These are phyloP conservation scores for Homarus americanus DNA, from an alignment of 1,140 invertebrate genomes.

Conservation along the genomic window DNA sequence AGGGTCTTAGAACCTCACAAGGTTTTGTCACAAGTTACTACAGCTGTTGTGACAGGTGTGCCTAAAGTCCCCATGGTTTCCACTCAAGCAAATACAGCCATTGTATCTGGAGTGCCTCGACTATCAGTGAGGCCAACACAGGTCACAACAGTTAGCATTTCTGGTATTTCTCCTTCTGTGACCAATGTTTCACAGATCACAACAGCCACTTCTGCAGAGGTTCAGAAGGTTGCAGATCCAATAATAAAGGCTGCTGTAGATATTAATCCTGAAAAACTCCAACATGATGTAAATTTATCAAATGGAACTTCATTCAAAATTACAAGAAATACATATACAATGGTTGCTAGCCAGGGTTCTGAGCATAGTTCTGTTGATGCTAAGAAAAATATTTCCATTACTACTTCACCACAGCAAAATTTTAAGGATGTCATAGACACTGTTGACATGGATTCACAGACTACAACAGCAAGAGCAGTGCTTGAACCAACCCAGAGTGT, in stretches of 20 bases:
- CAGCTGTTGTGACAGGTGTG: constrained; percentile 49
- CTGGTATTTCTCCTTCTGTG: constrained; percentile 6
- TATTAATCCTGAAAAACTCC: constrained; percentile 12
- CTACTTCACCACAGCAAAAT: constrained; percentile 2
- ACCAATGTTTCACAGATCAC: constrained; percentile 15
- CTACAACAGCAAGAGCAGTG: constrained; percentile 25
- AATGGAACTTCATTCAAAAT: not conserved
- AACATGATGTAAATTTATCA: constrained; percentile 7
- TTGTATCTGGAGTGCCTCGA: constrained; percentile 38
- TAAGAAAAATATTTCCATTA: constrained; percentile 11
- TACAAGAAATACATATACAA: not conserved
- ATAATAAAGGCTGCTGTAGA: constrained; percentile 8
- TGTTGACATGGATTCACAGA: not conserved
- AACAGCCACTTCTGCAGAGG: not conserved
- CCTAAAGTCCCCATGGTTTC: constrained; percentile 24
- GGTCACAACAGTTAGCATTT: not conserved
- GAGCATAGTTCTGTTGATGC: constrained; percentile 10
- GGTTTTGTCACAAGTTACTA: constrained; percentile 16
- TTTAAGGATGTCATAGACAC: constrained; percentile 24
- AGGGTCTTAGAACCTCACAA: constrained; percentile 32
- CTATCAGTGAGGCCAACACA: constrained; percentile 15
- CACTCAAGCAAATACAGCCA: constrained; percentile 46
- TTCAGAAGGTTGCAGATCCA: constrained; percentile 2
- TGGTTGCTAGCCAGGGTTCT: constrained; percentile 1
- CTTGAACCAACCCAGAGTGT: not conserved